phyloP scores from a whole-genome alignment of 23 tunicate genomes.

The Ciona savignyi region DNA sequence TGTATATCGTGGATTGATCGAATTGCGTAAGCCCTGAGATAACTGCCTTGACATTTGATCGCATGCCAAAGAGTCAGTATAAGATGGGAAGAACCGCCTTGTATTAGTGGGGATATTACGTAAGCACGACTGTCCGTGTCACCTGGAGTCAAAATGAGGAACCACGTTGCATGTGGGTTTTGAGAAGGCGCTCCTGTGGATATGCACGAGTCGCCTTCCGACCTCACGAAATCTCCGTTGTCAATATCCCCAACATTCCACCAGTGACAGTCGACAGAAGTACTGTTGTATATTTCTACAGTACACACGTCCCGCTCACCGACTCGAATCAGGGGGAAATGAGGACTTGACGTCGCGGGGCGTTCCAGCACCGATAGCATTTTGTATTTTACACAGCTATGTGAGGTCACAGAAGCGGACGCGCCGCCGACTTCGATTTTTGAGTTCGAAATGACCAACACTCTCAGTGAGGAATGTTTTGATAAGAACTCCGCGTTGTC shows the following conservation, averaged over 20 bases:
- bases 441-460: background rate
- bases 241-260: conserved; percentile 5
- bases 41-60: conserved; percentile 15
- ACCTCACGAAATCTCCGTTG: background rate
- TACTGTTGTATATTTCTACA: conserved; percentile 4
- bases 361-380: background rate
- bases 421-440: background rate
- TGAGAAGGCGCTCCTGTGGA: conserved; percentile 4
- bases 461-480: background rate
- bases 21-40: conserved; percentile 2
- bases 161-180: conserved; percentile 24
- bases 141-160: conserved; percentile 6
- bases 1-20: conserved; percentile 2
- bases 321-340: background rate
- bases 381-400: conserved; percentile 3
- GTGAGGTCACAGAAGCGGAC: conserved; percentile 15
- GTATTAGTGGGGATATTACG: conserved; percentile 43
- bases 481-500: too few species aligned
- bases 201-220: conserved; percentile 19
- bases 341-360: conserved; percentile 1
- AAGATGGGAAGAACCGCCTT: conserved; percentile 22
- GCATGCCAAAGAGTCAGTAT: conserved; percentile 22
- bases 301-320: conserved; percentile 19
- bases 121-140: background rate
- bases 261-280: conserved; percentile 26